A percentile compares a stretch with the other conserved stretches of the same genome.
Conservation (phyloP, 2,113 vertebrate genomes). For the Hucho hucho region DNA sequence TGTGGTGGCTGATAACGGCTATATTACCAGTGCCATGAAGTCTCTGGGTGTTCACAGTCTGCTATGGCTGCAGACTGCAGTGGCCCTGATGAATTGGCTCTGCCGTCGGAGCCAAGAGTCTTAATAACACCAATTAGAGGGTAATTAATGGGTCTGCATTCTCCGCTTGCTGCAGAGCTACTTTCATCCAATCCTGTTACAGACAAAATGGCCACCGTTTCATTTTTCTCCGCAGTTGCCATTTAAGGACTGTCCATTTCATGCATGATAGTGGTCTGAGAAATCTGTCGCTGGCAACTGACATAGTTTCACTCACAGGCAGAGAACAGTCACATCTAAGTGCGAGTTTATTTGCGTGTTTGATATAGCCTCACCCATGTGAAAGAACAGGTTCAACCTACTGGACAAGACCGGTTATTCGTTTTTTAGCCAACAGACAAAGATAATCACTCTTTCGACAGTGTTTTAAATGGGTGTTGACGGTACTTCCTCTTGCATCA, state of each 20-base stretch:
- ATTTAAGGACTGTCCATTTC: not conserved
- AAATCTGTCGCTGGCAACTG: too few relatives aligned
- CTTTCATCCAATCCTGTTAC: not conserved
- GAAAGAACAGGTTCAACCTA: too few relatives aligned
- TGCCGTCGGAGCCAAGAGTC: not conserved
- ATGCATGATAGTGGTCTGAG: too few relatives aligned
- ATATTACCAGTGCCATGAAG: not conserved
- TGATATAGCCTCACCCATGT: too few relatives aligned
- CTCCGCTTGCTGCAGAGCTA: not conserved
- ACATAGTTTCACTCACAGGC: too few relatives aligned
- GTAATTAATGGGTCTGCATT: not conserved
- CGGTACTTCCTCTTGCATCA: too few relatives aligned
- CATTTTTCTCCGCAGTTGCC: not conserved
- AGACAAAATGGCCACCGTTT: not conserved
- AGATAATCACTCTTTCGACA: too few relatives aligned
- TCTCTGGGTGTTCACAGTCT: not conserved
- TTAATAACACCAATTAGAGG: conserved; percentile 9
- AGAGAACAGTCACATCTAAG: too few relatives aligned
- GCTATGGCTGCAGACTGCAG: not conserved
- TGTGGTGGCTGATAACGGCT: not conserved
- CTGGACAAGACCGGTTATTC: too few relatives aligned
- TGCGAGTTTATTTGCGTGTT: too few relatives aligned
- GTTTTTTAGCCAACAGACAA: too few relatives aligned
- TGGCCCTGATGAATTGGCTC: not conserved
- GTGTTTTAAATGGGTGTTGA: too few relatives aligned